These are phyloP conservation scores for Andrena marginata DNA, from an alignment of 2,888 invertebrate genomes.

Conservation along the genomic window DNA sequence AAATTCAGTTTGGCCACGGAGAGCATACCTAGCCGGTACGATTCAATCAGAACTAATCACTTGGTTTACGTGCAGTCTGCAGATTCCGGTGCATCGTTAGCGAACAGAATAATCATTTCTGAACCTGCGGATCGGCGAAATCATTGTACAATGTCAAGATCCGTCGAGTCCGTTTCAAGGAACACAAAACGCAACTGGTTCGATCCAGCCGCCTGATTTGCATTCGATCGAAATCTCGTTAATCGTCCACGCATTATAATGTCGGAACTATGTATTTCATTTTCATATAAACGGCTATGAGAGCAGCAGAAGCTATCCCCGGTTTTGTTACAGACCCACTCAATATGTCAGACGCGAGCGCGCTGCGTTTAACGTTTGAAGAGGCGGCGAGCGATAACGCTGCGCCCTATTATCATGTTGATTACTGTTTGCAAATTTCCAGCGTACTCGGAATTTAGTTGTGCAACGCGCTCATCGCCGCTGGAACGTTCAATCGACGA, in stretches of 20 bases:
- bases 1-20: conserved; percentile 24
- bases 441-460: conserved; percentile 35
- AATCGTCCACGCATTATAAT: no score
- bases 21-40: conserved; percentile 28
- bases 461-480: conserved; percentile 21
- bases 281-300: neutral
- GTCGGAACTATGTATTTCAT: neutral
- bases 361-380: conserved; percentile 14
- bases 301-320: neutral
- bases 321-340: neutral
- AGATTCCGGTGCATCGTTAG: conserved; percentile 46
- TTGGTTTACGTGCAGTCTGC: conserved; percentile 36
- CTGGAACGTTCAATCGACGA: conserved; percentile 35
- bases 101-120: conserved; percentile 35
- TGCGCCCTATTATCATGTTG: conserved; percentile 34
- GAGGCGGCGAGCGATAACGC: conserved; percentile 12
- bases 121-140: neutral
- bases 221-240: no score
- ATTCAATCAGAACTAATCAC: conserved; percentile 62
- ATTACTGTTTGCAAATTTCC: conserved; percentile 47
- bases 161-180: no score
- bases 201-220: no score
- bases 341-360: neutral
- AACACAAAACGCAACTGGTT: no score
- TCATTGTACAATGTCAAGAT: conserved; percentile 15